These are phyloP conservation scores for Characodon lateralis DNA, from an alignment of 2,797 vertebrate species.

Conservation along the genomic window DNA sequence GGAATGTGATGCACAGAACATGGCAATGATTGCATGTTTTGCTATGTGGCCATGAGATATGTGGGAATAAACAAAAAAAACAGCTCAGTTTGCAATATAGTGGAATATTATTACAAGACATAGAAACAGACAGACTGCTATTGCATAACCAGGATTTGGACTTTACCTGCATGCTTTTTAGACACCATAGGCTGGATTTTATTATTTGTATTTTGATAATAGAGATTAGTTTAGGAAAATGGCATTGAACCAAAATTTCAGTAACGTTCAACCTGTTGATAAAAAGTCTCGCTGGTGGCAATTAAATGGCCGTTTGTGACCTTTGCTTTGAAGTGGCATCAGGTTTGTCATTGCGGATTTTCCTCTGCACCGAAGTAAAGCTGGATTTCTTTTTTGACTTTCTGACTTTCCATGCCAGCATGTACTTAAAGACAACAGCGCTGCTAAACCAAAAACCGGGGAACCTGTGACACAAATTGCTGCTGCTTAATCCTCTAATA, in stretches of 20 bases:
- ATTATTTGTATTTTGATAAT: slow-evolving; percentile 16
- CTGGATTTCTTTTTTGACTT: slow-evolving; percentile 44
- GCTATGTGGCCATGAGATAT: slow-evolving; percentile 47
- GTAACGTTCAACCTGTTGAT: slow-evolving; percentile 26
- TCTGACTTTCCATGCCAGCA: slow-evolving; percentile 63
- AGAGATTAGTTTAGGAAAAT: slow-evolving; percentile 20
- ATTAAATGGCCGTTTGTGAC: slow-evolving; percentile 62
- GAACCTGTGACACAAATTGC: slow-evolving; percentile 47
- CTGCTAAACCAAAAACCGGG: slow-evolving; percentile 45
- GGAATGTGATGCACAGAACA: slow-evolving; percentile 53
- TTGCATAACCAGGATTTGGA: background rate
- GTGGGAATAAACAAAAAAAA: slow-evolving; percentile 56
- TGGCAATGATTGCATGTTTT: slow-evolving; percentile 59
- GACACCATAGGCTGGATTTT: background rate
- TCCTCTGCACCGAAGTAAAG: slow-evolving; percentile 59
- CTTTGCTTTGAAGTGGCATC: slow-evolving; percentile 69
- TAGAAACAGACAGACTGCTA: background rate
- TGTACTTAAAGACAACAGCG: slow-evolving; percentile 39
- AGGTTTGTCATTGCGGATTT: slow-evolving; percentile 63
- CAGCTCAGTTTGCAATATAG: slow-evolving; percentile 26
- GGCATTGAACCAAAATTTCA: slow-evolving; percentile 12
- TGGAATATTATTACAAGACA: slow-evolving; percentile 31
- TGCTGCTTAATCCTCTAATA: slow-evolving; percentile 40
- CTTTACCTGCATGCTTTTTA: background rate
- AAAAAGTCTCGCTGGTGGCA: slow-evolving; percentile 56